Evolutionary conservation across 2,113 vertebrate genomes (phyloP).

Genomic region (Chlorodrepanis virens): DNA sequence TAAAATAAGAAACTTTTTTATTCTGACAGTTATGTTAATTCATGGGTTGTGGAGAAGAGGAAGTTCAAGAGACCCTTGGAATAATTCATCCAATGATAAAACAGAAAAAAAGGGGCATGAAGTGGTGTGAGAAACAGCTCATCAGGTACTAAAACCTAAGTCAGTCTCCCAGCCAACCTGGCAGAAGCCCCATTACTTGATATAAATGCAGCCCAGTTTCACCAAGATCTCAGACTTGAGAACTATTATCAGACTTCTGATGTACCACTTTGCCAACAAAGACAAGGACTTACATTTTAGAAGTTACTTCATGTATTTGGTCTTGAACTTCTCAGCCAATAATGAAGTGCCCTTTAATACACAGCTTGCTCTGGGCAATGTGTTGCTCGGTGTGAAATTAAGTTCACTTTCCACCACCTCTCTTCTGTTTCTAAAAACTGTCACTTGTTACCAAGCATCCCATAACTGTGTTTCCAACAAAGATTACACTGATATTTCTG

Average conservation of each 20-base stretch:
- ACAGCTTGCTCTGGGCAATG: not conserved
- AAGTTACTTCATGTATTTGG: not conserved
- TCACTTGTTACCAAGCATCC: conserved; percentile 45
- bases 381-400: conserved; percentile 44
- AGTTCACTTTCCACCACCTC: not conserved
- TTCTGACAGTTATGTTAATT: not conserved
- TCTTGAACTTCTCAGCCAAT: conserved; percentile 4
- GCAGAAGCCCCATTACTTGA: not conserved
- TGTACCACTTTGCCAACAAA: not conserved
- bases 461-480: conserved; percentile 70
- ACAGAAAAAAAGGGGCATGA: not conserved
- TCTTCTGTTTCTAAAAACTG: conserved; percentile 25
- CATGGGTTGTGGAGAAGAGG: not conserved
- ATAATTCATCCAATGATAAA: not conserved
- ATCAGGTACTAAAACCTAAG: not conserved
- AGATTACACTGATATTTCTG: conserved; percentile 78
- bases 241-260: not conserved
- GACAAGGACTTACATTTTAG: not conserved
- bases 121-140: not conserved
- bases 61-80: not conserved
- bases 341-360: not conserved
- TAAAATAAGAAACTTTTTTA: not conserved
- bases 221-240: not conserved
- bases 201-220: not conserved
- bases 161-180: not conserved